These are phyloP conservation scores for Eleutherodactylus coqui DNA, from an alignment of 2,797 vertebrate genomes.

Conservation along the genomic window DNA sequence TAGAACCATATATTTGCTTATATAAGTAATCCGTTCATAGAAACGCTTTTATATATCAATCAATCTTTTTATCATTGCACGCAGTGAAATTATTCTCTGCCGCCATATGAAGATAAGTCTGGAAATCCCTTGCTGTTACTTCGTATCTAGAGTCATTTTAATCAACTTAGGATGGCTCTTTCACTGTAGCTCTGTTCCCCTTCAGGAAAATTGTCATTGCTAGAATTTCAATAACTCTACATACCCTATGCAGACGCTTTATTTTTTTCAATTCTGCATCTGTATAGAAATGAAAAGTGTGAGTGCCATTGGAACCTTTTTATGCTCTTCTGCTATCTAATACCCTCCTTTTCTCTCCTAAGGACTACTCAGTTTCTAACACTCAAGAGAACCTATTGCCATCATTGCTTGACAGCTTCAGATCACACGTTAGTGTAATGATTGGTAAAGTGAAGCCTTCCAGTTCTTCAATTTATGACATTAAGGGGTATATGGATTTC, in stretches of 20 bases:
- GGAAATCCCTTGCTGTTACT: conserved; percentile 63
- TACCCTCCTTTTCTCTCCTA: background rate
- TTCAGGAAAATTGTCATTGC: conserved; percentile 57
- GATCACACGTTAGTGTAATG: background rate
- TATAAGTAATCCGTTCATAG: conserved; percentile 62
- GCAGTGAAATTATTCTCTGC: conserved; percentile 59
- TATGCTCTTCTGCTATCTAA: background rate
- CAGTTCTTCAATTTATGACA: background rate
- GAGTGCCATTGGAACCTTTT: background rate
- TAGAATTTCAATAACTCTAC: conserved; percentile 59
- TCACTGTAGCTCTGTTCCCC: conserved; percentile 53
- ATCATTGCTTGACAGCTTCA: background rate
- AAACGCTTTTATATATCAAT: conserved; percentile 62
- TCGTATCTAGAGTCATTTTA: conserved; percentile 60
- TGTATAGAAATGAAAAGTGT: background rate
- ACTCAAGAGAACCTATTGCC: background rate
- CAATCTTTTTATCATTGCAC: conserved; percentile 62
- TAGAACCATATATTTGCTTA: conserved; percentile 62
- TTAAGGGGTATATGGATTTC: background rate
- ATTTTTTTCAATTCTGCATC: conserved; percentile 19
- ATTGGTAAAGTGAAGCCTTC: background rate
- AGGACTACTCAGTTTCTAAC: background rate
- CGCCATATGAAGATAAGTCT: conserved; percentile 57
- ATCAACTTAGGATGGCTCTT: conserved; percentile 59
- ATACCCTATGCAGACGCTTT: conserved; percentile 35